Base-by-base conservation (phyloP, 2,113 vertebrate species). In the Misgurnus mizolepis region DNA sequence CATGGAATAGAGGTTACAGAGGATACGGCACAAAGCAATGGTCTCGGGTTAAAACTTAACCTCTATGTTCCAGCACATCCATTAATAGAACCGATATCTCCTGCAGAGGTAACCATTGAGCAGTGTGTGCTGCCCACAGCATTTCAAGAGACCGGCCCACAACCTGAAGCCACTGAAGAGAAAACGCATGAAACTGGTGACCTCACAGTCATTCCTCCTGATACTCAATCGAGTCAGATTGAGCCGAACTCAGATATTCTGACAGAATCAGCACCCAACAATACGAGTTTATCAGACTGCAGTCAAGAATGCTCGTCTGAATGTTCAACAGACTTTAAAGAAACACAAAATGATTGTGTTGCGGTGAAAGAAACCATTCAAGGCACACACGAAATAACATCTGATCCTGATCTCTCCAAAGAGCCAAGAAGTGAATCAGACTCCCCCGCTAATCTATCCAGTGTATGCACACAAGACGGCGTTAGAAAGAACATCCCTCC, bases 401-500 rank as follows among this genome's bases (percentile, higher is more conserved):
- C 27, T 50, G 17, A 39, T 72, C 47, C 17, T 67, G 7, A 4
- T 5, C 17, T 18, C 22, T 18, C 49, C 55, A 34, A 75, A 75
- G 56, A 75, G 41, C n/a, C 58, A 7, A 9, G 11, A 50, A 64
- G 27, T 69, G 72, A 74, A 58, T 66, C 62, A 3, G 22, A 9
- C 12, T 18, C 17, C 4, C 4, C 49, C 17, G 8, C 55, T 53
- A 7, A 4, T 2, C 11, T 61, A 58, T 27, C 22, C 2, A 50
- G 3, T 72, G 40, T 6, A 60, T 47, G 50, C 67, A 72, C 81
- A 47, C 58, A 72, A 60, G 17, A 47, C 11, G 72, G 81, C 0
- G 80, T 71, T 0, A 91, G 83, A 84, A 93, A 87, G 80, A 89
- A 87, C 60, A 87, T 93, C 80, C 88, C 88, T 4, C 88, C 89